phyloP scores from a whole-genome alignment of 2,797 vertebrate species.

The Sebastes dallii region DNA sequence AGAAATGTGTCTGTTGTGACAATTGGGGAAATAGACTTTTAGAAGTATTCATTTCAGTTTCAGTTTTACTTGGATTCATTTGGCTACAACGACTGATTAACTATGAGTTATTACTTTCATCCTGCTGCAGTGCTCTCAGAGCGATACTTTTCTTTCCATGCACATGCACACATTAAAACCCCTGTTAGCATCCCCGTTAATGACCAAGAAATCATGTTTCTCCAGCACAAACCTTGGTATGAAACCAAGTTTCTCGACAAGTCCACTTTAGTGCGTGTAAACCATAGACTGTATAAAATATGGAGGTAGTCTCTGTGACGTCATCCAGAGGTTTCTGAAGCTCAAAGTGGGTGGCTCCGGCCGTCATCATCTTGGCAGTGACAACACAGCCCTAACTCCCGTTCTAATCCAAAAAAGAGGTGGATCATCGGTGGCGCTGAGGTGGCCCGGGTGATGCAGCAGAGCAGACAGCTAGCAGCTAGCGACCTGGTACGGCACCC shows the following conservation, averaged over 20 bases:
- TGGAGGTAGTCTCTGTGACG: no score
- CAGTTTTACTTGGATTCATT: neutral
- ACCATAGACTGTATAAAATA: no score
- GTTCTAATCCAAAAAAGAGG: no score
- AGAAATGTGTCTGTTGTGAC: neutral
- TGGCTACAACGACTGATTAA: neutral
- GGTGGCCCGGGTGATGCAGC: no score
- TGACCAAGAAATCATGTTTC: neutral
- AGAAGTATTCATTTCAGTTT: neutral
- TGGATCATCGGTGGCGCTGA: no score
- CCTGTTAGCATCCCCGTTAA: neutral
- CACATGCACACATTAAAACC: neutral
- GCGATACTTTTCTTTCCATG: neutral
- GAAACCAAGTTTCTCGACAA: neutral
- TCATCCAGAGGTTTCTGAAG: no score
- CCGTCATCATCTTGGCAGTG: no score
- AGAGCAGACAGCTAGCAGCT: no score
- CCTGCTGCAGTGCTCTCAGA: neutral
- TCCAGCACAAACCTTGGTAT: neutral
- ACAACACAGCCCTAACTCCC: no score
- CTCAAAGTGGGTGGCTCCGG: no score
- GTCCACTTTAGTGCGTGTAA: neutral
- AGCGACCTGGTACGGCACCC: no score
- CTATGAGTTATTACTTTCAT: neutral
- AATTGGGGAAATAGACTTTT: neutral